Evolutionary conservation across 2,113 vertebrate genomes (phyloP).

Genomic region (Misgurnus mizolepis): DNA sequence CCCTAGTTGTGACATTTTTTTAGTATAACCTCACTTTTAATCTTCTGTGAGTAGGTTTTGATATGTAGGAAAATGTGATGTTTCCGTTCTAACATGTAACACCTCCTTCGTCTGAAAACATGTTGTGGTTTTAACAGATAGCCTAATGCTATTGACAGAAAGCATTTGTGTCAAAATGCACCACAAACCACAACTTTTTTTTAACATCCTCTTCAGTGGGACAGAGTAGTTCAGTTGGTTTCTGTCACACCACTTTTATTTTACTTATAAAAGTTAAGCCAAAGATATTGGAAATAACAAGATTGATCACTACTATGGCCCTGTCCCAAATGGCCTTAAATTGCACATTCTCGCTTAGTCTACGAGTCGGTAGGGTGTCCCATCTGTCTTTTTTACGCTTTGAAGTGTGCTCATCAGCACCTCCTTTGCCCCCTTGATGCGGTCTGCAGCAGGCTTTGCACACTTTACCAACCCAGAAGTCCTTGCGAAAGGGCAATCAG

Average conservation of each 20-base stretch:
- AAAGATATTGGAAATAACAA: no score
- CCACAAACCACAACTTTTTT: not conserved
- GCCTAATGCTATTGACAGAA: not conserved
- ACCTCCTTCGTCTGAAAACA: not conserved
- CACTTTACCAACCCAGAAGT: no score
- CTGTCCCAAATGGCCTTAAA: no score
- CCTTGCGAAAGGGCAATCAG: no score
- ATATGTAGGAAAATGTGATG: not conserved
- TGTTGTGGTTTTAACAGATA: not conserved
- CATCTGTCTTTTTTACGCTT: no score
- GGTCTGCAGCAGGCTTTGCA: no score
- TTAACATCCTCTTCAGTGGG: not conserved
- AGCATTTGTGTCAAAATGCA: not conserved
- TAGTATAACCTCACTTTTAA: not conserved
- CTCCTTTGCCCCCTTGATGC: no score
- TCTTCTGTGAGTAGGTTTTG: not conserved
- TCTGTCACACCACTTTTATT: not conserved
- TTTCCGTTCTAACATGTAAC: not conserved
- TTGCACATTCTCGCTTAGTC: no score
- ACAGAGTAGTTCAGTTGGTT: not conserved
- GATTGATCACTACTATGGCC: no score
- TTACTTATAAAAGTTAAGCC: no score
- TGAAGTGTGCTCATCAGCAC: no score
- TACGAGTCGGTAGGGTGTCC: no score
- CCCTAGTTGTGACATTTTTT: not conserved